Percentiles rank a stretch among this genome's conserved stretches.
Evolutionary conservation across 2,113 vertebrate species (phyloP).

Genomic region (Pitta sordida): DNA sequence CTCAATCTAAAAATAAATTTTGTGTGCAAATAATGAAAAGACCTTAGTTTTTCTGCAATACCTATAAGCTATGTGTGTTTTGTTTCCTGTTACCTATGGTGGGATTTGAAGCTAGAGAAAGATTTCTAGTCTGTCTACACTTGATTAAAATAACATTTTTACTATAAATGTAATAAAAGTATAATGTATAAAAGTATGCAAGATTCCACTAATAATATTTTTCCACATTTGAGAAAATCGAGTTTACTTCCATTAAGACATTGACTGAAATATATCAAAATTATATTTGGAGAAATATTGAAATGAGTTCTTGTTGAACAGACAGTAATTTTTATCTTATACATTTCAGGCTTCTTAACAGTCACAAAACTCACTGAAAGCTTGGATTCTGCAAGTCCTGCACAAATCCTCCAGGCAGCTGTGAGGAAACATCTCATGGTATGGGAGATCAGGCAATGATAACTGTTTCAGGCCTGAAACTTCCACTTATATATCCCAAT

Average conservation of each 20-base stretch:
- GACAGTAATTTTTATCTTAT: neutral
- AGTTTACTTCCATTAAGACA: neutral
- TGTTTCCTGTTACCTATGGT: neutral
- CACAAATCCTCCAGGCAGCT: neutral
- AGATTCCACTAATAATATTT: neutral
- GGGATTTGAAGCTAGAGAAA: neutral
- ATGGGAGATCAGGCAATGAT: neutral
- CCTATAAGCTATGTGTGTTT: neutral
- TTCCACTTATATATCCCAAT: neutral
- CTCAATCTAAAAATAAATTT: conserved; percentile 81
- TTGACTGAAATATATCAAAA: neutral
- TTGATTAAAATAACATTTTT: neutral
- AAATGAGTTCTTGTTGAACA: neutral
- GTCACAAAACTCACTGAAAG: neutral
- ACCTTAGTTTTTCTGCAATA: neutral
- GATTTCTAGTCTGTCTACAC: neutral
- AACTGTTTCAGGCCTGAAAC: neutral
- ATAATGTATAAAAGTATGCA: too few species aligned
- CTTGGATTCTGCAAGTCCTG: neutral
- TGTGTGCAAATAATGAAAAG: neutral
- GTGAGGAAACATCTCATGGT: neutral
- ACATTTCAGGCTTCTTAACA: neutral
- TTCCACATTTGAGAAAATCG: neutral
- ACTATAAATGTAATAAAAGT: conserved; percentile 4
- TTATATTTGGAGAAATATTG: neutral